Conservation (phyloP, 2,113 vertebrate species). For the Urocolius indicus region DNA sequence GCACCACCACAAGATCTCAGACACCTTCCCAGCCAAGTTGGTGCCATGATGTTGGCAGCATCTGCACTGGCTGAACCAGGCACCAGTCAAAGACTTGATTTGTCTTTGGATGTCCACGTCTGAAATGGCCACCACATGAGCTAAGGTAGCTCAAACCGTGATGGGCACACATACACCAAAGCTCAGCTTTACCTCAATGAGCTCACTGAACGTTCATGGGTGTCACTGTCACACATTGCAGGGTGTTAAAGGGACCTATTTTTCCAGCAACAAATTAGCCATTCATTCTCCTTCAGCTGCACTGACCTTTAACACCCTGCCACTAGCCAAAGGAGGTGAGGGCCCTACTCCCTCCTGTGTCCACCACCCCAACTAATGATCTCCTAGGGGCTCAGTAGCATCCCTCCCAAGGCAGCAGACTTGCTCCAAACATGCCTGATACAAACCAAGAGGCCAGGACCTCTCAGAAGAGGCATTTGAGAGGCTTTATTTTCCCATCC, state of each 20-base stretch:
- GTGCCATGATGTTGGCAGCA: background rate
- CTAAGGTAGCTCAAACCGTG: background rate
- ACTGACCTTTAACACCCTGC: background rate
- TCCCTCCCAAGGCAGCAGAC: background rate
- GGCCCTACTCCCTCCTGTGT: background rate
- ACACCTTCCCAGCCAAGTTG: background rate
- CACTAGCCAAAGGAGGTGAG: rapidly evolving
- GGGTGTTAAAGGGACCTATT: background rate
- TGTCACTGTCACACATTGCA: background rate
- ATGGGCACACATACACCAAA: rapidly evolving
- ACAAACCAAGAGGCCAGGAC: background rate
- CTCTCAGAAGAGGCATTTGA: background rate
- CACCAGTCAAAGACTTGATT: background rate
- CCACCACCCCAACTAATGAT: background rate
- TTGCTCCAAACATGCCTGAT: background rate
- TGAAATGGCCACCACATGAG: background rate
- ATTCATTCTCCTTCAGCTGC: background rate
- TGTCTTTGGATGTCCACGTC: rapidly evolving
- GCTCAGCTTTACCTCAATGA: background rate
- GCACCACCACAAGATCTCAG: background rate
- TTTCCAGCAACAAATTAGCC: background rate
- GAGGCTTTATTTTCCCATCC: conserved; percentile 22
- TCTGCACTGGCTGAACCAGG: background rate
- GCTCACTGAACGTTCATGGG: background rate
- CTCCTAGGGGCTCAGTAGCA: background rate